Evolutionary conservation across 2,888 invertebrate genomes (phyloP).

Genomic region (Drosophila histrio): DNA sequence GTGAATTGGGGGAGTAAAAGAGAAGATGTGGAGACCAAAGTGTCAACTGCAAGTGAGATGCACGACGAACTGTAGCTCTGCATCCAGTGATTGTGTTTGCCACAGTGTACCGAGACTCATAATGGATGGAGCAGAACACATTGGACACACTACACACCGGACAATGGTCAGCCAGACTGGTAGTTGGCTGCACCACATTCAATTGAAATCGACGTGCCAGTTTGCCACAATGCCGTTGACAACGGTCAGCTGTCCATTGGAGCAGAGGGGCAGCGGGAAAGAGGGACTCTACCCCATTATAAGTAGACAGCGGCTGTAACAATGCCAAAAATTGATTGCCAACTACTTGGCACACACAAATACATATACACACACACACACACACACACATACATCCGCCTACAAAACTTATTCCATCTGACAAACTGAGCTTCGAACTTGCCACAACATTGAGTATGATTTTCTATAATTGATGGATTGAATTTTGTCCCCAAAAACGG

Average conservation of each 20-base stretch:
- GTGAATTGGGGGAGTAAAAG: background rate
- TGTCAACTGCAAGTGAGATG: slow-evolving; percentile 69
- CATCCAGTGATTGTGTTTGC: slow-evolving; percentile 70
- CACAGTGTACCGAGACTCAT: slow-evolving; percentile 66
- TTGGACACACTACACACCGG: slow-evolving; percentile 7
- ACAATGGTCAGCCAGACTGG: slow-evolving; percentile 26
- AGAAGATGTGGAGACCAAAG: slow-evolving; percentile 42
- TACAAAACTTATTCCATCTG: slow-evolving; percentile 36
- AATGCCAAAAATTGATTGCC: slow-evolving; percentile 76
- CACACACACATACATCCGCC: slow-evolving; percentile 17
- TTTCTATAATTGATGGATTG: slow-evolving; percentile 68
- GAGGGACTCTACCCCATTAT: background rate
- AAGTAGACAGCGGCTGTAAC: slow-evolving; percentile 38
- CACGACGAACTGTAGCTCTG: slow-evolving; percentile 29
- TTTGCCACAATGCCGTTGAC: slow-evolving; percentile 73
- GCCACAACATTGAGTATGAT: slow-evolving; percentile 45
- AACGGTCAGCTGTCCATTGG: slow-evolving; percentile 23
- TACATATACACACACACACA: slow-evolving; percentile 5
- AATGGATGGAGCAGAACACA: slow-evolving; percentile 49
- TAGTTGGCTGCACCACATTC: slow-evolving; percentile 71
- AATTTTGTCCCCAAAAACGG: slow-evolving; percentile 22
- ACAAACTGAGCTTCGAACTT: slow-evolving; percentile 24
- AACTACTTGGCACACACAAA: slow-evolving; percentile 61
- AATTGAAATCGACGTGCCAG: slow-evolving; percentile 78
- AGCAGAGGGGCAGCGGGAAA: background rate